Base-by-base conservation (phyloP, 2,113 vertebrate species). In the Arothron firmamentum region DNA sequence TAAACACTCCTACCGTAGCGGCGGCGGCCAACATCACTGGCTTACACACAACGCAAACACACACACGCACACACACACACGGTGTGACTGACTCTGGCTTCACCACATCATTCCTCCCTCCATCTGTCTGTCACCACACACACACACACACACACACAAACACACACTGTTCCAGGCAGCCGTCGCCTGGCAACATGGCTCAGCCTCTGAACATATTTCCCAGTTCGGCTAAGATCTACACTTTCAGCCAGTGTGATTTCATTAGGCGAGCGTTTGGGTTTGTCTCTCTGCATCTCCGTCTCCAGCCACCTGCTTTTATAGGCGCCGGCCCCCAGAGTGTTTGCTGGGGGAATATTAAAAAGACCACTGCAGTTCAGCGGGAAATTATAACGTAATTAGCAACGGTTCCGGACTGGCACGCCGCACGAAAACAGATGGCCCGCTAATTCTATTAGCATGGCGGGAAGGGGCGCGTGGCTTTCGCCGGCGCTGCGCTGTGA, bases 321-420 rank as follows among this genome's bases (percentile, higher is more conserved):
- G 84, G 81, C 87, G 65, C 67, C 73, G 72, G 60, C 87, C 90
- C 88, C 87, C 62, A 55, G 82, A 85, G 86, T 81, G 84, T 88
- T 82, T 88, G 87, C 90, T 61, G 73, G 65, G 84, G 86, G 86
- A 87, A 90, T 90, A 92, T 90, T 90, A 89, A 90, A 85, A 79
- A 88, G 87, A 88, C 62, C 82, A 82, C 82, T 73, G 86, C 78
- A 70, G 62, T 78, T 87, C 89, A 87, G 87, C 58, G 77, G 85
- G 88, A 88, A 89, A 91, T 90, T 91, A 90, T 87, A 90, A 90
- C 89, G 87, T 92, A 89, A 92, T 92, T 91, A 92, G 89, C 89
- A 88, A 86, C 82, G 87, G 88, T 91, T 92, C 87, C 65, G 79
- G 78, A 81, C 87, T 90, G 88, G 87, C 86, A 82, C 80, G 57